Evolutionary conservation across 2,888 invertebrate species (phyloP), one percentile per base, ranked within the genome.

Genomic region (Cryptus viduatorius): DNA sequence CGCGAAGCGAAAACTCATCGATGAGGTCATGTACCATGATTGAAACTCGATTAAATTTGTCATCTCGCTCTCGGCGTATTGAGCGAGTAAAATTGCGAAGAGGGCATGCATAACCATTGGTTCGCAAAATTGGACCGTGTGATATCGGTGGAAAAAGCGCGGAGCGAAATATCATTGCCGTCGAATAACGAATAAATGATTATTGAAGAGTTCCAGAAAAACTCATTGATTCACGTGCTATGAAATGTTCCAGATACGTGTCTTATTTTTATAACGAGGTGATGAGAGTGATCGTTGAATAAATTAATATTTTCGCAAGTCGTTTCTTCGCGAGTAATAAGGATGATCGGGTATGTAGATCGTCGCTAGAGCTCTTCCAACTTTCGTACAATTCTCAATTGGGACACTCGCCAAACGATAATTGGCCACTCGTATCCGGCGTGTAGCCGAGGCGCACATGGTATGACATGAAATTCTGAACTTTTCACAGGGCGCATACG

Each of bases 321-420:
- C 44, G 14, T 48, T 4, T n/a, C 44, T 12, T 12, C 3, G n/a
- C 48, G 48, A 31, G 1, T 7, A 48, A 31, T 14, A n/a, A 7
- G 16, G 42, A 1, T 10, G 64, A 65, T 42, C 8, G 3, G 42
- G 14, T 8, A 42, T 31, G 16, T 37, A 44, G 14, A 64, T 29
- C 44, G 56, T 42, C 42, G n/a, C 42, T 19, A 31, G 31, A 59
- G 29, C 19, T 61, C 50, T 61, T 42, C 42, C 5, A 24, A 53
- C 44, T 83, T 19, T 46, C 67, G 53, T 59, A 46, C 29, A 29
- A n/a, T 61, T 77, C 24, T 44, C 61, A 44, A 64, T 78, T 78
- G 61, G 80, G 80, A 64, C 50, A 61, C 77, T 61, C 37, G 79
- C 83, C 79, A 79, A 80, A 77, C 61, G 77, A 73, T 75, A 37